Base-by-base conservation (phyloP, 2,797 vertebrate genomes). In the Sebastolobus altivelis region DNA sequence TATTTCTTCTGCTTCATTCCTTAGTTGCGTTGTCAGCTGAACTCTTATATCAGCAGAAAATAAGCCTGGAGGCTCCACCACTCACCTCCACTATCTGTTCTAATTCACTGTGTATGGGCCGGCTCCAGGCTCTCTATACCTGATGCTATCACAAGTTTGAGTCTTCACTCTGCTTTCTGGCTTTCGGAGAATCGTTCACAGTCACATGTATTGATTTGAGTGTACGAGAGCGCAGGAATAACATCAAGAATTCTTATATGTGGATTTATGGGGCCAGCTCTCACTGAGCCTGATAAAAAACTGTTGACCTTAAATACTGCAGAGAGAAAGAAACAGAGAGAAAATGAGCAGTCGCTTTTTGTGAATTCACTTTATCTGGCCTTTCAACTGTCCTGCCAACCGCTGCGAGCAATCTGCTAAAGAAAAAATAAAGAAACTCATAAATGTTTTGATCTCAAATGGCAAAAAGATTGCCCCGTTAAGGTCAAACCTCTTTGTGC, bases 401-500 rank as follows among this genome's bases (percentile, higher is more conserved):
- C 18, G 12, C 73, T 18, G 55, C 0, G 5, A 76, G 46, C 13
- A 72, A 60, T 65, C 67, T 72, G 38, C 73, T 16, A 0, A 18
- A 69, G 33, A 14, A 71, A 60, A 77, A 56, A 54, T n/a, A 75
- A 83, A 82, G 35, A 80, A 85, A 62, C 6, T 55, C 11, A 7
- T 59, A 70, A 80, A 76, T 75, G 80, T 88, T 88, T 85, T 81
- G 75, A 89, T 88, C 65, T 85, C 0, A 77, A 90, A 87, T 49
- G 79, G 83, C 65, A 63, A 74, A 83, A 81, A 77, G 75, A 72
- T 80, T 37, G 56, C 56, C 69, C 72, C 1, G 60, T 75, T 89
- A 83, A 92, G 90, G 92, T 91, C 88, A 91, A 86, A 89, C 38
- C 65, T 66, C 38, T 78, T 73, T 73, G 63, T 76, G 52, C 10